Percentiles rank a stretch among this genome's conserved stretches.
Evolutionary conservation across 1,140 invertebrate genomes (phyloP).

Genomic region (Ganaspis sp.): DNA sequence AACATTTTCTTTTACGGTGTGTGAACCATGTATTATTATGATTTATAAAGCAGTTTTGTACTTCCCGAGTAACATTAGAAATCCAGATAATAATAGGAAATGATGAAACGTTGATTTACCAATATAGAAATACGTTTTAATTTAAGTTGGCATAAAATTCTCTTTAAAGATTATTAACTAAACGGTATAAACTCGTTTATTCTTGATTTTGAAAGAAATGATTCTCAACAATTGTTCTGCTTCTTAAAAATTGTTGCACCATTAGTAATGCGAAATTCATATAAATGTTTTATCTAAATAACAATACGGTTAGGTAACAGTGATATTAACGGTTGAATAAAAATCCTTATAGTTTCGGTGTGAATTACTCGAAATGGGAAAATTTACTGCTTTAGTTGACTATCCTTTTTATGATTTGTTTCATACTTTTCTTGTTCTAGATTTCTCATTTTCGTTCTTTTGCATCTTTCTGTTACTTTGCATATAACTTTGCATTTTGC

Average conservation of each 20-base stretch:
- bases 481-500: no score
- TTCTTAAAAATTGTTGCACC: no score
- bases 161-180: neutral
- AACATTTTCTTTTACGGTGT: no score
- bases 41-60: neutral
- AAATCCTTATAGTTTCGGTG: neutral
- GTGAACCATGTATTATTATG: neutral
- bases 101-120: neutral
- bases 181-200: neutral
- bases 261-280: neutral
- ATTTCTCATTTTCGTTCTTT: no score
- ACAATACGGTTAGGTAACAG: neutral
- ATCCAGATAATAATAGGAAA: conserved; percentile 4
- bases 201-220: no score
- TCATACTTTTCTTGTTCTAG: no score
- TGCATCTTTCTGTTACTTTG: no score
- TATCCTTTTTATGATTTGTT: neutral
- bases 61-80: neutral
- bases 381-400: neutral
- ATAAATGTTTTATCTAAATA: neutral
- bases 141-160: neutral
- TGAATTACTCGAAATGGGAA: neutral
- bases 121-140: conserved; percentile 5
- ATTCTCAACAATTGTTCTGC: no score
- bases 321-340: neutral